These are phyloP conservation scores for Eristalis arbustorum DNA, from an alignment of 2,888 invertebrate species.

Conservation along the genomic window DNA sequence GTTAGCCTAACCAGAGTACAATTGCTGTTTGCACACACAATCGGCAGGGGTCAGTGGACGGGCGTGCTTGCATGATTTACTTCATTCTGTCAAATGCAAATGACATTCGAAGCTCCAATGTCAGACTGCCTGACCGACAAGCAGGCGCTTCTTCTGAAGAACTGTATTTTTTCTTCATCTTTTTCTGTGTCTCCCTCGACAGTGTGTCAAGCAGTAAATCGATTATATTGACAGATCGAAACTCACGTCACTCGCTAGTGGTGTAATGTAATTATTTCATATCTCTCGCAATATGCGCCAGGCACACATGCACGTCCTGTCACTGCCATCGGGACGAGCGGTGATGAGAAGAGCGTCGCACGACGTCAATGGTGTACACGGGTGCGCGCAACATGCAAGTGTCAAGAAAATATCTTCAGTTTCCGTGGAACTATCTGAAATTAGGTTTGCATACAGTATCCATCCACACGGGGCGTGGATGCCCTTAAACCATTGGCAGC, in stretches of 20 bases:
- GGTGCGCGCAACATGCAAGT: background rate
- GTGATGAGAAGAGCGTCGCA: background rate
- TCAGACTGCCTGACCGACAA: background rate
- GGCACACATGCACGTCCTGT: background rate
- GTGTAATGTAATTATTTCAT: conserved; percentile 50
- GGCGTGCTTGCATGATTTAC: background rate
- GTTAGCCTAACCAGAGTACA: background rate
- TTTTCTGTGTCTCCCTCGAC: background rate
- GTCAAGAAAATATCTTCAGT: background rate
- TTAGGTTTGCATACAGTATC: background rate
- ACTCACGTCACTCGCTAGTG: conserved; percentile 30
- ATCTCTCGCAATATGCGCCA: background rate
- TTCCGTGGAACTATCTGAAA: background rate
- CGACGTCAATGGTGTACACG: background rate
- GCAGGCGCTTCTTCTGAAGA: too few relatives aligned
- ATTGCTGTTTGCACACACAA: background rate
- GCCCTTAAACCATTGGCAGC: background rate
- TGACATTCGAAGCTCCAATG: background rate
- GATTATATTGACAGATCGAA: conserved; percentile 55
- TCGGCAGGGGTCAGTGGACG: background rate
- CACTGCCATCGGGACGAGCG: background rate
- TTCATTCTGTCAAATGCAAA: background rate
- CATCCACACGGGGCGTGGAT: background rate
- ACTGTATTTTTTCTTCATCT: background rate
- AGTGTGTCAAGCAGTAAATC: conserved; percentile 27